A percentile compares a stretch with the other conserved stretches of the same genome.
phyloP scores from a whole-genome alignment of 2,113 vertebrate species.

The Serinus canaria region DNA sequence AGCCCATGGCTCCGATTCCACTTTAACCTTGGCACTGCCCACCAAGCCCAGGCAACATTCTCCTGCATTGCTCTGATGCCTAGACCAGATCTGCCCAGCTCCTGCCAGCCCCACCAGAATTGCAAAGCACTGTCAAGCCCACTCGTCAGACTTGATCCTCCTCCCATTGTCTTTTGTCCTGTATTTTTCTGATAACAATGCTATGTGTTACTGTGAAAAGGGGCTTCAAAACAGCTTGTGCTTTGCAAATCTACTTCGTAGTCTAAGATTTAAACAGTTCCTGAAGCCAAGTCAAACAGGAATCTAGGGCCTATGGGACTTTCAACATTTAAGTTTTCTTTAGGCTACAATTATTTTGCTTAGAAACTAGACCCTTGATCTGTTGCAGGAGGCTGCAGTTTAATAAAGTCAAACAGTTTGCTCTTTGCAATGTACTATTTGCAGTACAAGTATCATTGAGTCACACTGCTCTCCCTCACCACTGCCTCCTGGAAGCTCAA shows the following conservation, averaged over 20 bases:
- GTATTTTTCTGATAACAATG: background rate
- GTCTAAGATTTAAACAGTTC: background rate
- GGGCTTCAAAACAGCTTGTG: background rate
- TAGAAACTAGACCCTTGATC: constrained; percentile 38
- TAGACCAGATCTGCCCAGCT: background rate
- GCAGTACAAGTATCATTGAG: background rate
- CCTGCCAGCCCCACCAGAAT: background rate
- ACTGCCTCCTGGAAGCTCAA: background rate
- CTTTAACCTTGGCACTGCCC: background rate
- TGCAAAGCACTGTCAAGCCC: background rate
- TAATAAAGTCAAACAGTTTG: constrained; percentile 50
- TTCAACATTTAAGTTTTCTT: constrained; percentile 40
- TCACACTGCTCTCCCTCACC: background rate
- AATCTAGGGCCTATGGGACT: background rate
- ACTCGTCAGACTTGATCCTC: background rate
- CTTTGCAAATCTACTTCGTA: background rate
- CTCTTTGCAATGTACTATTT: constrained; percentile 49
- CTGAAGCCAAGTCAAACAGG: constrained; percentile 12
- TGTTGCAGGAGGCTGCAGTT: constrained; percentile 33
- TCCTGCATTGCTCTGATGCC: background rate
- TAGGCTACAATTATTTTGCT: constrained; percentile 22
- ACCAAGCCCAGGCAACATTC: background rate
- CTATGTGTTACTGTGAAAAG: background rate
- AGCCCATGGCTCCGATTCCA: background rate
- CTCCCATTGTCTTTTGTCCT: background rate